Base-by-base conservation (phyloP, 2,113 vertebrate species). In the Catharus bicknelli region DNA sequence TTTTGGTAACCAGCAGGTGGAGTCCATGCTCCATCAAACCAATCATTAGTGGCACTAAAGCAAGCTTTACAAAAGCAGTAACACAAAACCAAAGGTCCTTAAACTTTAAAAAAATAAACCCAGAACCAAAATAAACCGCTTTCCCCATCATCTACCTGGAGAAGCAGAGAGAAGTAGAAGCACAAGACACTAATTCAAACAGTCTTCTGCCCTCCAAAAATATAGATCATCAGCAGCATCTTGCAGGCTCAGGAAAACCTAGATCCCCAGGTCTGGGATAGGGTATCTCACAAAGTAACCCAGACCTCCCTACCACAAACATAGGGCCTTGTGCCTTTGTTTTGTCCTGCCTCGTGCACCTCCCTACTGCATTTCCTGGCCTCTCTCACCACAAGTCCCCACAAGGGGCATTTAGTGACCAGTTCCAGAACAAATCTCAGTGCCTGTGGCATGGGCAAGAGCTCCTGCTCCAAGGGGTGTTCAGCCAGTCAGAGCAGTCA, bases 1-100 rank as follows among this genome's bases (percentile, higher is more conserved):
- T 91, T 88, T 36, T 34, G 42, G 50, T 9, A 12, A 16, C 86
- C 86, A 83, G 76, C 40, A 94, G 85, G 53, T 75, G 80, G 88
- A 88, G 68, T 45, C 77, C 66, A n/a, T 27, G 42, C n/a, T 88
- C 86, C 27, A 59, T 34, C 30, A 70, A 67, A 18, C 45, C 16
- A 17, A 38, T 50, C 36, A 38, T 58, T 54, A 61, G 4, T 9
- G 18, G 53, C 54, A 53, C 30, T 84, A 40, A 63, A 84, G 40
- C 30, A 53, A 36, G 5, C 9, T 40, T 34, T 78, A 30, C 12
- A 5, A 57, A 34, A 67, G 13, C 5, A 34, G 42, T 23, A 77
- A 6, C 20, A 19, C 9, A 67, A 55, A 70, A 9, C 14, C 43
- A 75, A 50, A 51, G 17, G 16, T 51, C 22, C 18, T 81, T 47